phyloP scores from a whole-genome alignment of 2,797 vertebrate species.

The Chaetodon trifasciatus region DNA sequence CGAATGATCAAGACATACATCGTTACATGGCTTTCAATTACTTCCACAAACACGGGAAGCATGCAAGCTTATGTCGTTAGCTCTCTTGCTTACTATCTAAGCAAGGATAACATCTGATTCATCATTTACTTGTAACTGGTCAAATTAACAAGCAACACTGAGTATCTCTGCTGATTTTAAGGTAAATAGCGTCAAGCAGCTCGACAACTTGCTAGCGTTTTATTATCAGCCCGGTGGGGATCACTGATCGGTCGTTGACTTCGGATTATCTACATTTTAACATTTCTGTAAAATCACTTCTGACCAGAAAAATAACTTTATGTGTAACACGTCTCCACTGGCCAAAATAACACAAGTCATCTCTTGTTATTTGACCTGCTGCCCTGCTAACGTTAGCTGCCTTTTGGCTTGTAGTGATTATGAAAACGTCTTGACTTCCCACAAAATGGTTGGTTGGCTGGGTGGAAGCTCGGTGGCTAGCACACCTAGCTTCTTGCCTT shows the following conservation, averaged over 20 bases:
- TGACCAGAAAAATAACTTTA: neutral
- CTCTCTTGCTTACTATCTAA: too few relatives aligned
- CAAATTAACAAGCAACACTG: neutral
- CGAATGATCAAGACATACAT: neutral
- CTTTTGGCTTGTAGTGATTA: constrained; percentile 57
- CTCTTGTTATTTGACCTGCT: constrained; percentile 1
- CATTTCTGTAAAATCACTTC: neutral
- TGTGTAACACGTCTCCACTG: neutral
- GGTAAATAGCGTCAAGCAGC: constrained; percentile 22
- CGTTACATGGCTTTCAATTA: constrained; percentile 6
- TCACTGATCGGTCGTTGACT: constrained; percentile 20
- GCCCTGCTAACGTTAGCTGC: constrained; percentile 46
- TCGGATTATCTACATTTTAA: neutral
- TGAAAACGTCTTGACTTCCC: constrained; percentile 78
- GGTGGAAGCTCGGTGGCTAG: constrained; percentile 75
- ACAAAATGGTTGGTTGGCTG: constrained; percentile 83
- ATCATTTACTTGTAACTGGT: neutral
- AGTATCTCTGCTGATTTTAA: neutral
- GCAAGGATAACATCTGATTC: neutral
- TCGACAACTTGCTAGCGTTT: constrained; percentile 58
- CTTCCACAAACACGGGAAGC: constrained; percentile 1
- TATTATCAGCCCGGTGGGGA: constrained; percentile 17
- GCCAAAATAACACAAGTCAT: neutral
- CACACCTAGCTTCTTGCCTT: constrained; percentile 51
- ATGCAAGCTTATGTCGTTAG: neutral